phyloP scores from a whole-genome alignment of 2,888 invertebrate genomes.

The Epinotia ramella region DNA sequence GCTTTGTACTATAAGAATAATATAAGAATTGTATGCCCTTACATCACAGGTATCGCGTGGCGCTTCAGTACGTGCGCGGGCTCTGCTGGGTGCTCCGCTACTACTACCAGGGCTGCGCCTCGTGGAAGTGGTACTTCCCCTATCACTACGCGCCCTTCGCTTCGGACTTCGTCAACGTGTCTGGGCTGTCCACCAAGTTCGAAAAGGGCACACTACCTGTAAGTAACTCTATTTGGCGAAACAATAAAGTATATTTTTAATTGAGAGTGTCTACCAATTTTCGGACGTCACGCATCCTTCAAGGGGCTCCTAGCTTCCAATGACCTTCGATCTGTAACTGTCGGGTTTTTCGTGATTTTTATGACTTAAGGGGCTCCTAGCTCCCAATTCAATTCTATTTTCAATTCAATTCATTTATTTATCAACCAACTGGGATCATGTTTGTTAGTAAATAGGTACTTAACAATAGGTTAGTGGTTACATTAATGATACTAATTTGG shows the following conservation, averaged over 20 bases:
- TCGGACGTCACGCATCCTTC: no score
- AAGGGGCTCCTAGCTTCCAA: no score
- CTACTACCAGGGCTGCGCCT: conserved; percentile 99
- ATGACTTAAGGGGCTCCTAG: no score
- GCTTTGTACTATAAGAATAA: no score
- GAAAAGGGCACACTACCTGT: conserved; percentile 95
- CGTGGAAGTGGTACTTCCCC: conserved; percentile 99
- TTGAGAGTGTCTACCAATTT: not conserved
- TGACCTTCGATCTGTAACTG: no score
- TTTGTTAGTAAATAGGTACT: no score
- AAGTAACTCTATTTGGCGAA: conserved; percentile 60
- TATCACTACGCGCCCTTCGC: conserved; percentile 99
- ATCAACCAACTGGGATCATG: no score
- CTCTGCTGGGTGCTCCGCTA: conserved; percentile 99
- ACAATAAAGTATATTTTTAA: not conserved
- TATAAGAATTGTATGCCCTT: not conserved
- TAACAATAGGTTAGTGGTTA: no score
- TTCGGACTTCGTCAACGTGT: conserved; percentile 98
- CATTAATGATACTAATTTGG: no score
- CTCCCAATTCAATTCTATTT: no score
- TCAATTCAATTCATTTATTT: no score
- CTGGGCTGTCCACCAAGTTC: conserved; percentile 94
- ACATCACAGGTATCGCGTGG: conserved; percentile 90
- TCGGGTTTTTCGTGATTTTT: no score
- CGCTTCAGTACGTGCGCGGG: conserved; percentile 97